Evolutionary conservation across 1,140 invertebrate species (phyloP).

Genomic region (Polypedilum vanderplanki): DNA sequence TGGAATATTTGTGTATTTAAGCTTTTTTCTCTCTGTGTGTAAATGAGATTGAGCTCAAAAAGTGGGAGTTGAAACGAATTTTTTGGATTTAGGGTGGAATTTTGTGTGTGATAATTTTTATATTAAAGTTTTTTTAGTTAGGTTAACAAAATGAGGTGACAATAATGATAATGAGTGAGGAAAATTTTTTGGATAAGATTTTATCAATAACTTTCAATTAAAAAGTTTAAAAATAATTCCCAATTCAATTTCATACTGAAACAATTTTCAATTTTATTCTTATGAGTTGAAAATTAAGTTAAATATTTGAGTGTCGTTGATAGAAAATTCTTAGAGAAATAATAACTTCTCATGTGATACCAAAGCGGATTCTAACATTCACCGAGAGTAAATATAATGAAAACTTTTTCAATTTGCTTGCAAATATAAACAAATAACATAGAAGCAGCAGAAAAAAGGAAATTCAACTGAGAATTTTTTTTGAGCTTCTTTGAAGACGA

Average conservation of each 20-base stretch:
- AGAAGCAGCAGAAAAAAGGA: neutral
- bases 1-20: no score
- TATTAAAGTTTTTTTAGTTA: no score
- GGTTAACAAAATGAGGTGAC: no score
- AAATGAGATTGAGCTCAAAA: no score
- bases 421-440: conserved; percentile 8
- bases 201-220: no score
- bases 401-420: conserved; percentile 19
- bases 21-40: no score
- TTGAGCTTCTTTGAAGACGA: neutral
- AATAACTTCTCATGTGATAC: conserved; percentile 11
- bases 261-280: neutral
- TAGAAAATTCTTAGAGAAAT: neutral
- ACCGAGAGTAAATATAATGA: neutral
- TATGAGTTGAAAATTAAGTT: no score
- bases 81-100: no score
- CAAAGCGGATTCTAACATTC: neutral
- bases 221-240: neutral
- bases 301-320: neutral
- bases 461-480: conserved; percentile 7
- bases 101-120: no score
- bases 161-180: no score
- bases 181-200: no score
- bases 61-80: no score
- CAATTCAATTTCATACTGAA: conserved; percentile 7